phyloP scores from a whole-genome alignment of 2,113 vertebrate genomes.

The Chunga burmeisteri region DNA sequence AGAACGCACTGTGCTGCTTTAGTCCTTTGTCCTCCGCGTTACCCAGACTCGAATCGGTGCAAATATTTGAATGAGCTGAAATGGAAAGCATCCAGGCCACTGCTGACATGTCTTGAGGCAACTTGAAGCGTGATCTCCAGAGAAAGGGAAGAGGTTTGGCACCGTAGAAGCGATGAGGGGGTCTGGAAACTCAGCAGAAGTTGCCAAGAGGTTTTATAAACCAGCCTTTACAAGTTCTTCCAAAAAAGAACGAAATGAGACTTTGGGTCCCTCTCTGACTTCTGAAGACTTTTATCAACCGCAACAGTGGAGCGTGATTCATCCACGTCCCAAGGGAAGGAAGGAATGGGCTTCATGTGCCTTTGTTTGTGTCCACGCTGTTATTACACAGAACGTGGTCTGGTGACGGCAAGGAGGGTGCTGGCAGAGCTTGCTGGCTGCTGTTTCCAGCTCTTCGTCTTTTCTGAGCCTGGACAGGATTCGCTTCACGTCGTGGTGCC shows the following conservation, averaged over 20 bases:
- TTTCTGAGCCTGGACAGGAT: not conserved
- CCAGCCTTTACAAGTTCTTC: not conserved
- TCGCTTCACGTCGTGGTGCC: not conserved
- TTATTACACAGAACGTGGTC: not conserved
- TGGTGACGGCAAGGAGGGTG: not conserved
- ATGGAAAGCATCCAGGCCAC: not conserved
- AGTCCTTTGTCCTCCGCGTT: not conserved
- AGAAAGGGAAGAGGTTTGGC: not conserved
- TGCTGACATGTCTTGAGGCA: not conserved
- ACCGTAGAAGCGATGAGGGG: fast-evolving
- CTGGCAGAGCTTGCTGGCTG: not conserved
- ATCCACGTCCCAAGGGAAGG: not conserved
- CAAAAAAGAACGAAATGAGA: not conserved
- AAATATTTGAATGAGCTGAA: not conserved
- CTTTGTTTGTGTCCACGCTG: not conserved
- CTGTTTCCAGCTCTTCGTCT: not conserved
- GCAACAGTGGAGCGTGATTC: not conserved
- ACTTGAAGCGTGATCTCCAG: not conserved
- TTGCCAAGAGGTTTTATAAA: not conserved
- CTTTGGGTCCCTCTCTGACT: not conserved
- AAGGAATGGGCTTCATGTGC: not conserved
- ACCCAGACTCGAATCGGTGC: not conserved
- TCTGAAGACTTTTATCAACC: not conserved
- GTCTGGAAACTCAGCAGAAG: not conserved
- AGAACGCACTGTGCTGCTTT: not conserved